phyloP scores from a whole-genome alignment of 2,888 invertebrate species.

The Drosophila emarginata region DNA sequence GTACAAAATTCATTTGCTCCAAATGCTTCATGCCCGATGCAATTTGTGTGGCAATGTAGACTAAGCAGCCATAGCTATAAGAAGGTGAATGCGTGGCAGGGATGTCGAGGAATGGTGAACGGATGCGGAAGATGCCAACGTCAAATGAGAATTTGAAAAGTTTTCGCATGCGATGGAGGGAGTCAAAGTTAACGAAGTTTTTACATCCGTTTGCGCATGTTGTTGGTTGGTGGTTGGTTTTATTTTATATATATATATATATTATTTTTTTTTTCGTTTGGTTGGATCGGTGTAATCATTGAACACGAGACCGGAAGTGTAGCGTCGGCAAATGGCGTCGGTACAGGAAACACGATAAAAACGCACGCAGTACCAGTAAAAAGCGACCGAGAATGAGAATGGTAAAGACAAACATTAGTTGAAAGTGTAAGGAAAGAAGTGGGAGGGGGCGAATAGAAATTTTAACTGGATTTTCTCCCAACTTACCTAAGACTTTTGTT shows the following conservation, averaged over 20 bases:
- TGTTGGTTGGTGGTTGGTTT: conserved; percentile 52
- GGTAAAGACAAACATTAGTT: conserved; percentile 39
- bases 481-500: conserved; percentile 87
- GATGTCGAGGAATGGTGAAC: conserved; percentile 19
- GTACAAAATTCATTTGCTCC: conserved; percentile 92
- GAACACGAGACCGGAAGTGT: conserved; percentile 80
- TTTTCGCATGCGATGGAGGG: conserved; percentile 57
- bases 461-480: conserved; percentile 6
- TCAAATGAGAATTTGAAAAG: conserved; percentile 69
- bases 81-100: conserved; percentile 10
- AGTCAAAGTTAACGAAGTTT: conserved; percentile 79
- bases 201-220: conserved; percentile 74
- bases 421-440: not conserved
- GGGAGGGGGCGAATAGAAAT: not conserved
- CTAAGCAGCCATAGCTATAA: conserved; percentile 90
- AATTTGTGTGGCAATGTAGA: conserved; percentile 93
- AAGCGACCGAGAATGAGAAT: conserved; percentile 37
- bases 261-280: conserved; percentile 19
- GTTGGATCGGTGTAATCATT: conserved; percentile 70
- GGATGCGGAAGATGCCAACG: conserved; percentile 63
- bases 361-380: conserved; percentile 50
- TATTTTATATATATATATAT: conserved; percentile 5
- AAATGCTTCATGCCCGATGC: conserved; percentile 95
- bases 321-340: conserved; percentile 76
- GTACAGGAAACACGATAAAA: conserved; percentile 79